These are phyloP conservation scores for Polypterus senegalus DNA, from an alignment of 2,113 vertebrate genomes.

Conservation along the genomic window DNA sequence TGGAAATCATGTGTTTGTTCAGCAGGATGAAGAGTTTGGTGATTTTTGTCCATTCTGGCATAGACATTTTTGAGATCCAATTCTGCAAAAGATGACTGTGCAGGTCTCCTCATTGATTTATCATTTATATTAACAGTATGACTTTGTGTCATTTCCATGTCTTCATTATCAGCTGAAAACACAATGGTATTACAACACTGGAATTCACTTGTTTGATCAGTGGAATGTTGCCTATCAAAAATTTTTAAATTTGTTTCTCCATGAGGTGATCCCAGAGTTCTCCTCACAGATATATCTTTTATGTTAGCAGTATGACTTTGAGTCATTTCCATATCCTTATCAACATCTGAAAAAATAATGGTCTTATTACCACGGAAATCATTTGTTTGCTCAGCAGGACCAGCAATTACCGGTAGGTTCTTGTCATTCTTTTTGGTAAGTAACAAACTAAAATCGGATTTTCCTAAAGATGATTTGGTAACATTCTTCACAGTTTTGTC, in stretches of 20 bases:
- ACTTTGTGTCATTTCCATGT: conserved; percentile 38
- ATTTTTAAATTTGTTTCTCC: conserved; percentile 7
- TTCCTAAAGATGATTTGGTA: conserved; percentile 12
- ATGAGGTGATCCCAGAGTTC: conserved; percentile 15
- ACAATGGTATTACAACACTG: conserved; percentile 22
- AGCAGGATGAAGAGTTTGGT: background rate
- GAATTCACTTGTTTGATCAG: background rate
- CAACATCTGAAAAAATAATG: too few species aligned
- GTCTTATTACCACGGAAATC: too few species aligned
- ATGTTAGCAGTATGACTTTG: conserved; percentile 25
- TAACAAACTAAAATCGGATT: conserved; percentile 9
- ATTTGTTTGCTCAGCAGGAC: too few species aligned
- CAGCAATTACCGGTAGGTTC: conserved; percentile 9
- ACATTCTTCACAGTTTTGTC: conserved; percentile 24
- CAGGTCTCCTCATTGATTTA: background rate
- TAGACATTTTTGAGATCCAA: background rate
- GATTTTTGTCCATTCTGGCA: background rate
- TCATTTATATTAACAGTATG: conserved; percentile 18
- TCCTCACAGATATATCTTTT: conserved; percentile 26
- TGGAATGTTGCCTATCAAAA: background rate
- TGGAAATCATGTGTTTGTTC: background rate
- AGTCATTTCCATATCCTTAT: conserved; percentile 40
- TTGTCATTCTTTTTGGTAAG: conserved; percentile 13
- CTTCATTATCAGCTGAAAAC: conserved; percentile 32
- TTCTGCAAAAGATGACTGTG: background rate